A percentile compares a stretch with the other conserved stretches of the same genome.
Evolutionary conservation across 1,140 invertebrate genomes (phyloP).

Genomic region (Aphaenogaster ashmeadi): DNA sequence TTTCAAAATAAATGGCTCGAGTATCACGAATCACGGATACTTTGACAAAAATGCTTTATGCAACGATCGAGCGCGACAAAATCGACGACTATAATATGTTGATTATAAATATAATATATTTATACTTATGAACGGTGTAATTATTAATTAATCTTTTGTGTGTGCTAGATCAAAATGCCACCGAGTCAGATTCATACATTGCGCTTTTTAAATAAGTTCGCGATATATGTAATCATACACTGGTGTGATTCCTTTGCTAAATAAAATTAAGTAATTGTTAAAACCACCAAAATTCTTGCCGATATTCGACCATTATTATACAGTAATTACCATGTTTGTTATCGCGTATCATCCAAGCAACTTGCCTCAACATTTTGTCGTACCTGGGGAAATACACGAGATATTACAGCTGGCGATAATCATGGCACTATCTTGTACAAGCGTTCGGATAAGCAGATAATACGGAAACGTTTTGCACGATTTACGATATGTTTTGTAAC

Average conservation of each 20-base stretch:
- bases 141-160: neutral
- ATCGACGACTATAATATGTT: neutral
- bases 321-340: conserved; percentile 38
- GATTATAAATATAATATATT: conserved; percentile 13
- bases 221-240: neutral
- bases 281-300: neutral
- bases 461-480: conserved; percentile 46
- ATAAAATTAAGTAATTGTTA: neutral
- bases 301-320: neutral
- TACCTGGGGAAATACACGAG: conserved; percentile 43
- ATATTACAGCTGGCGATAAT: conserved; percentile 44
- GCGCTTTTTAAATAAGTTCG: neutral
- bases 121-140: too few relatives aligned
- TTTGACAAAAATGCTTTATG: conserved; percentile 34
- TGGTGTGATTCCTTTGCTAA: neutral
- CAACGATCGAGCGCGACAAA: too few relatives aligned
- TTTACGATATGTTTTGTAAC: conserved; percentile 54
- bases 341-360: conserved; percentile 23
- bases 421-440: conserved; percentile 15
- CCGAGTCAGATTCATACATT: neutral
- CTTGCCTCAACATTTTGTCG: conserved; percentile 31
- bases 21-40: conserved; percentile 18
- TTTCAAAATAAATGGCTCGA: conserved; percentile 26
- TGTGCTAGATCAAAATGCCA: neutral
- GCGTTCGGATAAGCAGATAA: conserved; percentile 42